phyloP scores from a whole-genome alignment of 1,140 invertebrate species.

The Euwallacea fornicatus region DNA sequence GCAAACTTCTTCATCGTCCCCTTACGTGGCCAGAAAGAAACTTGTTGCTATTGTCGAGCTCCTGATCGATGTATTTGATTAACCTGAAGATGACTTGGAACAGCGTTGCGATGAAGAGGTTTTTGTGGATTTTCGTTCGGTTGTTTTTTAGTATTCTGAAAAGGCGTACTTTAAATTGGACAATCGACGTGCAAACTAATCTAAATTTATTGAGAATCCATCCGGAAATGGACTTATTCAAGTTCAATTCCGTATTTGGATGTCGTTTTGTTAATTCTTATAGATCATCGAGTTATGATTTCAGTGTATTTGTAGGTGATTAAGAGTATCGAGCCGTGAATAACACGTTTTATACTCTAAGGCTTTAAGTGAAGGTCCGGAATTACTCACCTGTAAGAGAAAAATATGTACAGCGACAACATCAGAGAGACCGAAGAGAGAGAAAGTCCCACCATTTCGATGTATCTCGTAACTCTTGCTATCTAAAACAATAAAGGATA shows the following conservation, averaged over 20 bases:
- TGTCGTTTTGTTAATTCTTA: too few relatives aligned
- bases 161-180: slow-evolving; percentile 14
- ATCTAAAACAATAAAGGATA: slow-evolving; percentile 69
- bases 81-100: slow-evolving; percentile 83
- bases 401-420: slow-evolving; percentile 78
- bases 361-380: too few relatives aligned
- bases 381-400: slow-evolving; percentile 68
- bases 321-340: too few relatives aligned
- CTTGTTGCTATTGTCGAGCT: slow-evolving; percentile 16
- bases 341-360: too few relatives aligned
- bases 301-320: too few relatives aligned
- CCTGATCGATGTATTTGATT: slow-evolving; percentile 81
- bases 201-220: slow-evolving; percentile 13
- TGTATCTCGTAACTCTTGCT: slow-evolving; percentile 69
- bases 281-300: too few relatives aligned
- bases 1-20: too few relatives aligned
- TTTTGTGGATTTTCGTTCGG: slow-evolving; percentile 84
- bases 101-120: slow-evolving; percentile 84
- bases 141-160: slow-evolving; percentile 81
- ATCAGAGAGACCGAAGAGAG: slow-evolving; percentile 73
- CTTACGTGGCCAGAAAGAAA: slow-evolving; percentile 32
- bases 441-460: slow-evolving; percentile 82
- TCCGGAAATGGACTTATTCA: slow-evolving; percentile 1
- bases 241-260: slow-evolving; percentile 42
- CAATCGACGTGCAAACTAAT: too few relatives aligned